phyloP scores from a whole-genome alignment of 1,140 invertebrate genomes.

The Penaeus vannamei region DNA sequence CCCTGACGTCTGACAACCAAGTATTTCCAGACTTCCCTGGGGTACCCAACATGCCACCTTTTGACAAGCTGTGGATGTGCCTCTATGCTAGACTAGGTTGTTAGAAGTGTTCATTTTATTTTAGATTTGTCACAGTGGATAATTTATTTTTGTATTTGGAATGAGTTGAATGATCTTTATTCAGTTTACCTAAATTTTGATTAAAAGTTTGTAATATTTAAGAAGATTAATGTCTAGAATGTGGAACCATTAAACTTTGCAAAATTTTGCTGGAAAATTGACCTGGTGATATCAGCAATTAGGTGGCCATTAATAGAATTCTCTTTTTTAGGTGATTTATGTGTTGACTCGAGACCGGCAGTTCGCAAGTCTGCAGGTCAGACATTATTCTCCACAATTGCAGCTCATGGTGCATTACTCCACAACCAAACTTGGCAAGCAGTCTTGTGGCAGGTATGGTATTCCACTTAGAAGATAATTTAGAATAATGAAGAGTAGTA shows the following conservation, averaged over 20 bases:
- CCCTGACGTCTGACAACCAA: slow-evolving; percentile 78
- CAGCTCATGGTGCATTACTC: slow-evolving; percentile 91
- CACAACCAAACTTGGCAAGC: slow-evolving; percentile 86
- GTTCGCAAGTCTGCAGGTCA: slow-evolving; percentile 98
- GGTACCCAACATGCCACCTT: slow-evolving; percentile 87
- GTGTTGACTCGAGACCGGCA: slow-evolving; percentile 94
- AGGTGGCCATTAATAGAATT: background rate
- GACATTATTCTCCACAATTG: slow-evolving; percentile 97
- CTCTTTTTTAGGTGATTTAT: slow-evolving; percentile 83
- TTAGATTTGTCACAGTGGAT: background rate
- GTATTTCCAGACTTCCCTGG: slow-evolving; percentile 88
- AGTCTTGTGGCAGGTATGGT: slow-evolving; percentile 68
- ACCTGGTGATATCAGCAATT: no score
- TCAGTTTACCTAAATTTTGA: background rate
- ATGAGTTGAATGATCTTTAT: background rate
- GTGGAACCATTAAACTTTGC: no score
- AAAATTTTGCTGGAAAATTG: no score
- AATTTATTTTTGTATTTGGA: background rate
- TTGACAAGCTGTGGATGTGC: slow-evolving; percentile 97
- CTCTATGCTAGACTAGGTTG: slow-evolving; percentile 87
- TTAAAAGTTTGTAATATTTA: no score
- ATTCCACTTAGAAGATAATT: background rate
- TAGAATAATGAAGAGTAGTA: slow-evolving; percentile 21
- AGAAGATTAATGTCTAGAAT: no score
- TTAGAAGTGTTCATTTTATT: slow-evolving; percentile 68